Conservation (phyloP, 2,888 invertebrate species). For the Cylindroiulus punctatus region DNA sequence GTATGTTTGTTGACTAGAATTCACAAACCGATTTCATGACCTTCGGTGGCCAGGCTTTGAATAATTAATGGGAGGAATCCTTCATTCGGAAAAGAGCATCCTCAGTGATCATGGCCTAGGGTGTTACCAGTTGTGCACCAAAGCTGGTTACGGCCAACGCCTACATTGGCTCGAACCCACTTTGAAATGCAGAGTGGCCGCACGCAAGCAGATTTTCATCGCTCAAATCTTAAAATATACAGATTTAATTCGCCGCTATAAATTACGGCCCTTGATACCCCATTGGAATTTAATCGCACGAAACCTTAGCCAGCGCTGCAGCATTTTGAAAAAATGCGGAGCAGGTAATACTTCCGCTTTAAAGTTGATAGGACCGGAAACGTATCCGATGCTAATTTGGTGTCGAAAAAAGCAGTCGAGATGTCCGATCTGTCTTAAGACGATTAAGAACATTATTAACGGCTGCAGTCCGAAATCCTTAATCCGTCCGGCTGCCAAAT, state of each 20-base stretch:
- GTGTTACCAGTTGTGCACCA: neutral
- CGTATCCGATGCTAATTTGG: neutral
- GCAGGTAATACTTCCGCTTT: constrained; percentile 35
- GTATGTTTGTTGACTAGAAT: neutral
- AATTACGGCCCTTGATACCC: no score
- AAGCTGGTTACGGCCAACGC: neutral
- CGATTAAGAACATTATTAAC: neutral
- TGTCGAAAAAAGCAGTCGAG: neutral
- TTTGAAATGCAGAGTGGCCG: neutral
- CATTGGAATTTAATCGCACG: no score
- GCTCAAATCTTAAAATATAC: constrained; percentile 28
- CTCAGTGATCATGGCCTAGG: neutral
- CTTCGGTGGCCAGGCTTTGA: neutral
- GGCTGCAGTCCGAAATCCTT: neutral
- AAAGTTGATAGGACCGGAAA: constrained; percentile 33
- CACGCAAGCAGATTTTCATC: constrained; percentile 4
- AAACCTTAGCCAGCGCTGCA: no score
- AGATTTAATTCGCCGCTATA: neutral
- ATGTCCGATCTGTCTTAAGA: constrained; percentile 9
- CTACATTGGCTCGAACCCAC: neutral
- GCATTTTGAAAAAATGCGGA: neutral
- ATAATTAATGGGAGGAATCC: constrained; percentile 16
- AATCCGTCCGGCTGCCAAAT: neutral
- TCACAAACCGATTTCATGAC: neutral
- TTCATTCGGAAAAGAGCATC: constrained; percentile 29